Percentiles rank a stretch among this genome's conserved stretches.
Conservation (phyloP, 2,888 invertebrate species). For the Cheilosia scutellata region DNA sequence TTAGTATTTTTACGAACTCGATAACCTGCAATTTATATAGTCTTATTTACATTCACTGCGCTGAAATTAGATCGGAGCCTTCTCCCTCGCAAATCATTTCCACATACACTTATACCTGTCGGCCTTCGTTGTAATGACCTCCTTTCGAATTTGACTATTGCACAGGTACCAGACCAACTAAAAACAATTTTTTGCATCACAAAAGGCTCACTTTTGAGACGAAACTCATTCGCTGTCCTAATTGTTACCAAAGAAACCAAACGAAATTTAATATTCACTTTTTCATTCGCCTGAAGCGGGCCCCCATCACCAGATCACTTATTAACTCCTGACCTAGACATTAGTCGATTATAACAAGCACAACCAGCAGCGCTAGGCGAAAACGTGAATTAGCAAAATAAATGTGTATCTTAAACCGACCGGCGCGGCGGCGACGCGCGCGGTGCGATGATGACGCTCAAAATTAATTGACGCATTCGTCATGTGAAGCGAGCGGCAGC, state of each 20-base stretch:
- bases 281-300: slow-evolving; percentile 5
- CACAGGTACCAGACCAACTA: background rate
- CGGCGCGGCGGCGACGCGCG: background rate
- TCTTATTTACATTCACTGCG: background rate
- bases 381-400: slow-evolving; percentile 23
- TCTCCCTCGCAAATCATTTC: slow-evolving; percentile 13
- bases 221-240: slow-evolving; percentile 15
- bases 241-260: slow-evolving; percentile 17
- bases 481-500: slow-evolving; percentile 47
- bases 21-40: too few relatives aligned
- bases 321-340: slow-evolving; percentile 63
- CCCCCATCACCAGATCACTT: slow-evolving; percentile 17
- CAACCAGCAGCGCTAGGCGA: background rate
- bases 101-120: background rate
- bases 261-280: slow-evolving; percentile 34
- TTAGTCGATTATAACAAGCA: slow-evolving; percentile 37
- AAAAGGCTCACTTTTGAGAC: slow-evolving; percentile 18
- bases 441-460: slow-evolving; percentile 24
- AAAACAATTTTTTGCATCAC: background rate
- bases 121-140: slow-evolving; percentile 28
- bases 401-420: slow-evolving; percentile 14
- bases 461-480: slow-evolving; percentile 69
- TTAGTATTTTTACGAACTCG: too few relatives aligned
- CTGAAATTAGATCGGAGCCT: background rate
- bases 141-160: slow-evolving; percentile 16